A percentile compares a stretch with the other conserved stretches of the same genome.
These are phyloP conservation scores for Knipowitschia caucasica DNA, from an alignment of 2,797 vertebrate species.

Conservation along the genomic window DNA sequence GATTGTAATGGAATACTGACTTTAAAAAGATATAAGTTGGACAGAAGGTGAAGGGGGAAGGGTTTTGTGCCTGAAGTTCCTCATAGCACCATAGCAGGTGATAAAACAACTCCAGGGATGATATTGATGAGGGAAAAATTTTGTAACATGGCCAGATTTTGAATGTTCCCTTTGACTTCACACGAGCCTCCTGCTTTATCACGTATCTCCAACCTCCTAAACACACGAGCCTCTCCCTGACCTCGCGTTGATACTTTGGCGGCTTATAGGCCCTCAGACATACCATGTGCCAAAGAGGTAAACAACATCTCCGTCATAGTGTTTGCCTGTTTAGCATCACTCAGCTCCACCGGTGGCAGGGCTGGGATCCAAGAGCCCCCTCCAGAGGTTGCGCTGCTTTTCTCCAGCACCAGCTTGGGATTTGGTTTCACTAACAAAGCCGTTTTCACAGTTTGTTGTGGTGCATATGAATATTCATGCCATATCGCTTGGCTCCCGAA, in stretches of 20 bases:
- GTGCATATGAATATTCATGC: slow-evolving; percentile 67
- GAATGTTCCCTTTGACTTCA: slow-evolving; percentile 38
- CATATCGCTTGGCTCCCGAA: slow-evolving; percentile 34
- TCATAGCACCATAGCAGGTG: no score
- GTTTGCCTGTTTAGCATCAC: slow-evolving; percentile 51
- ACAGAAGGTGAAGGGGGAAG: no score
- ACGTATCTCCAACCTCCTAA: slow-evolving; percentile 40
- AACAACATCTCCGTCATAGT: slow-evolving; percentile 51
- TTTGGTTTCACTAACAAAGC: slow-evolving; percentile 71
- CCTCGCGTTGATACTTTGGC: slow-evolving; percentile 31
- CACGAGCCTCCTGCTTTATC: slow-evolving; percentile 29
- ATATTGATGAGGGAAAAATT: no score
- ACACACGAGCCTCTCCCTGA: slow-evolving; percentile 35
- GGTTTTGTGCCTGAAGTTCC: no score
- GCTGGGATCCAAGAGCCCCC: slow-evolving; percentile 55
- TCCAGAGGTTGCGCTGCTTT: slow-evolving; percentile 44
- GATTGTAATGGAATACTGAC: no score
- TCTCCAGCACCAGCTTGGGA: slow-evolving; percentile 53
- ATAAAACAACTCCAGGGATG: no score
- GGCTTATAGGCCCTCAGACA: slow-evolving; percentile 13
- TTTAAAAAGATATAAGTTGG: no score
- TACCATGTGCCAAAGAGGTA: slow-evolving; percentile 50
- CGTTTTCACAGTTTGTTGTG: slow-evolving; percentile 64
- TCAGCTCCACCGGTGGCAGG: slow-evolving; percentile 57
- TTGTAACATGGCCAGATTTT: not conserved